phyloP scores from a whole-genome alignment of 2,888 invertebrate species.

The Archips xylosteana region DNA sequence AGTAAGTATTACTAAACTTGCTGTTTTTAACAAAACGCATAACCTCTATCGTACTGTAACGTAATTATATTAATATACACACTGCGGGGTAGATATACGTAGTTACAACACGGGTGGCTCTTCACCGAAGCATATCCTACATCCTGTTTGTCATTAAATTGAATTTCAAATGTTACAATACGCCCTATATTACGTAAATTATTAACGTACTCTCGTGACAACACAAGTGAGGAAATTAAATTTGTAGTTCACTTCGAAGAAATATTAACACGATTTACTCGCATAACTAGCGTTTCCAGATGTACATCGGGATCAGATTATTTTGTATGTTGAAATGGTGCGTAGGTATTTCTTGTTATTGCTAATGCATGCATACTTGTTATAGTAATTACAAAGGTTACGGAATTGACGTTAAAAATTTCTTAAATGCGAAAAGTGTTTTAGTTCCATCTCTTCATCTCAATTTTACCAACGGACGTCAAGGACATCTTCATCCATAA shows the following conservation, averaged over 20 bases:
- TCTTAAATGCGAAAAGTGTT: no score
- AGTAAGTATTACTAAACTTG: no score
- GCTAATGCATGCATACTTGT: no score
- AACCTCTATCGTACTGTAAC: not conserved
- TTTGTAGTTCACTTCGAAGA: slow-evolving; percentile 18
- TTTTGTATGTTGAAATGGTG: no score
- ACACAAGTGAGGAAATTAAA: slow-evolving; percentile 27
- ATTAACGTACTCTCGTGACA: slow-evolving; percentile 32
- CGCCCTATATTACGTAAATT: slow-evolving; percentile 29
- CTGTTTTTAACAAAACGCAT: no score
- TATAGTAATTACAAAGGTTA: no score
- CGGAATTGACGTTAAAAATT: no score
- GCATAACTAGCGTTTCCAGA: not conserved
- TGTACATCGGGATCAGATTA: no score
- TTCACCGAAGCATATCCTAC: slow-evolving; percentile 31
- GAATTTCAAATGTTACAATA: slow-evolving; percentile 35
- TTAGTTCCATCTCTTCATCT: no score
- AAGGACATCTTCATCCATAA: no score
- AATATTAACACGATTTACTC: slow-evolving; percentile 8
- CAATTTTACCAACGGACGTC: no score
- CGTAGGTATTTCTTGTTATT: no score
- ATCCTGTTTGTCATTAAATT: slow-evolving; percentile 39
- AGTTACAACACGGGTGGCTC: slow-evolving; percentile 24
- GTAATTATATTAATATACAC: not conserved
- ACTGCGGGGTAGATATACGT: not conserved